phyloP scores from a whole-genome alignment of 2,888 invertebrate species.

The Taenaris catops region DNA sequence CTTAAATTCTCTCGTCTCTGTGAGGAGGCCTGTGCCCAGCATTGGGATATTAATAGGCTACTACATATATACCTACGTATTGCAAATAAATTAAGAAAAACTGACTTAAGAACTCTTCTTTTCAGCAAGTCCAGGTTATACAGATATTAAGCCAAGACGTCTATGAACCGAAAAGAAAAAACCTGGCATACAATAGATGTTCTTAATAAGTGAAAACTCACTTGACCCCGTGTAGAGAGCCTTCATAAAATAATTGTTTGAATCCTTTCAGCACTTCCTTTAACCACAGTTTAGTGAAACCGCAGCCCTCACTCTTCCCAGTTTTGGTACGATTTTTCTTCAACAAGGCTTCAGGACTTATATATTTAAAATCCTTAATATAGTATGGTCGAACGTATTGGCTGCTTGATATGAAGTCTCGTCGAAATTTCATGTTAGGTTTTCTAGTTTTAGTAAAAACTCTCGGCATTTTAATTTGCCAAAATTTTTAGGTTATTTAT shows the following conservation, averaged over 20 bases:
- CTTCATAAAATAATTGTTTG: slow-evolving; percentile 64
- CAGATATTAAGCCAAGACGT: no score
- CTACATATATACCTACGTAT: no score
- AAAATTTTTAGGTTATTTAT: background rate
- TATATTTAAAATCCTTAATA: slow-evolving; percentile 58
- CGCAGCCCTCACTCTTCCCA: slow-evolving; percentile 26
- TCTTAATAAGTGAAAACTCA: slow-evolving; percentile 38
- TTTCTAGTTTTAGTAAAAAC: slow-evolving; percentile 8
- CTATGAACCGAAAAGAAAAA: background rate
- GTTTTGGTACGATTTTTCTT: slow-evolving; percentile 25
- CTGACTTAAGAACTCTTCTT: no score
- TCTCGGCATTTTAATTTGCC: slow-evolving; percentile 13
- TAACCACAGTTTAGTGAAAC: slow-evolving; percentile 44
- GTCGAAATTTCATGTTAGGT: slow-evolving; percentile 17
- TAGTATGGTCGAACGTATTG: slow-evolving; percentile 54
- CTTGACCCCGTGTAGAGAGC: slow-evolving; percentile 71
- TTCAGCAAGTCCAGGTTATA: no score
- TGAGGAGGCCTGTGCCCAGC: no score
- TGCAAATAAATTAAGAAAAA: no score
- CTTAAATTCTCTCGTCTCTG: no score
- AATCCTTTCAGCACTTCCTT: slow-evolving; percentile 51
- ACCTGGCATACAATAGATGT: slow-evolving; percentile 2
- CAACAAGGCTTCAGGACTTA: slow-evolving; percentile 42
- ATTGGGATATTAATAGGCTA: no score
- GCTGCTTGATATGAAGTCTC: slow-evolving; percentile 27